Conservation (phyloP, 2,113 vertebrate species). For the Nesoenas mayeri region DNA sequence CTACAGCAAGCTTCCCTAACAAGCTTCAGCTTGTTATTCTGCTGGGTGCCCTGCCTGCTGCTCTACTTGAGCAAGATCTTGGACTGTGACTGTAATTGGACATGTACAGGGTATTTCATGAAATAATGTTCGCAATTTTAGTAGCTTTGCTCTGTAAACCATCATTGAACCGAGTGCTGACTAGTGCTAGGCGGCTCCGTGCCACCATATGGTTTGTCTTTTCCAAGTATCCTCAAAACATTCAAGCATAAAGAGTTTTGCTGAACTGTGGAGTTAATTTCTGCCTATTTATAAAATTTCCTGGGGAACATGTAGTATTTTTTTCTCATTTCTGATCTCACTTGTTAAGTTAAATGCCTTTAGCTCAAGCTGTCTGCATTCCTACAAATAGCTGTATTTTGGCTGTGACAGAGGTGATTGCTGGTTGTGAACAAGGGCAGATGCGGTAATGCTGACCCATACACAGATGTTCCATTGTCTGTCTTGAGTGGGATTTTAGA, state of each 20-base stretch:
- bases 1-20: neutral
- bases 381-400: neutral
- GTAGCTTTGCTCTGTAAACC: neutral
- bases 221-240: neutral
- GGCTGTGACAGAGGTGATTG: neutral
- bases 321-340: neutral
- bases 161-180: neutral
- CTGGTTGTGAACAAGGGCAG: neutral
- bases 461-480: neutral
- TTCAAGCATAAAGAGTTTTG: neutral
- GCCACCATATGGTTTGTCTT: neutral
- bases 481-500: neutral
- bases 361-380: neutral
- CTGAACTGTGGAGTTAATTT: neutral
- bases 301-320: neutral
- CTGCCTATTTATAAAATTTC: neutral
- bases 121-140: neutral
- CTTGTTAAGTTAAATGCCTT: neutral
- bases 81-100: neutral
- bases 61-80: neutral
- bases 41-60: neutral
- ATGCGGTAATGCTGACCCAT: neutral
- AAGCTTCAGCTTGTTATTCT: neutral
- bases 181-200: fast-evolving
- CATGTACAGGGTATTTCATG: neutral